Percentiles rank a stretch among this genome's conserved stretches.
These are phyloP conservation scores for Archegozetes longisetosus DNA, from an alignment of 1,140 invertebrate genomes.

Conservation along the genomic window DNA sequence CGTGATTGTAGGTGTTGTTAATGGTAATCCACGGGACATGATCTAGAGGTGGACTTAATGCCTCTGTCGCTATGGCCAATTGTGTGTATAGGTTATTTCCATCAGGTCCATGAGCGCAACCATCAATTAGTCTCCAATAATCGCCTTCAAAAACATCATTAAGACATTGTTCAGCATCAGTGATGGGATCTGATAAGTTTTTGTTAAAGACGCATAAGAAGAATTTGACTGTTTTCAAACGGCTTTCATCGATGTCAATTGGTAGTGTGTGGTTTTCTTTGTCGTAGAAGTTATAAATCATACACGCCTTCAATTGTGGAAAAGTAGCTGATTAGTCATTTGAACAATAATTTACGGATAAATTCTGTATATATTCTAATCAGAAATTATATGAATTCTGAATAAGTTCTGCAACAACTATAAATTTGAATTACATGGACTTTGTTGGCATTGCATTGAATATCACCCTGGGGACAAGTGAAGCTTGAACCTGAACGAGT, in stretches of 20 bases:
- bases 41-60: not conserved
- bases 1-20: not conserved
- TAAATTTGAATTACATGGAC: constrained; percentile 7
- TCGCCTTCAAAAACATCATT: not conserved
- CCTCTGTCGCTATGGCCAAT: not conserved
- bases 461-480: not conserved
- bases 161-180: not conserved
- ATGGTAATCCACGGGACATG: not conserved
- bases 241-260: not conserved
- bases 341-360: no score
- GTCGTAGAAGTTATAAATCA: constrained; percentile 6
- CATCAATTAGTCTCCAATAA: not conserved
- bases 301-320: no score
- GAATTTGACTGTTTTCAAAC: not conserved
- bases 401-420: not conserved
- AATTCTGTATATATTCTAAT: not conserved
- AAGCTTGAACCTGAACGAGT: not conserved
- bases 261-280: not conserved
- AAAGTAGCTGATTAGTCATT: no score
- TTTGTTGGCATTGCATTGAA: constrained; percentile 3
- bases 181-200: not conserved
- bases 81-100: not conserved
- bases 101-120: not conserved
- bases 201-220: not conserved
- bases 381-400: no score